Evolutionary conservation across 2,888 invertebrate species (phyloP).

Genomic region (Xestia c-nigrum): DNA sequence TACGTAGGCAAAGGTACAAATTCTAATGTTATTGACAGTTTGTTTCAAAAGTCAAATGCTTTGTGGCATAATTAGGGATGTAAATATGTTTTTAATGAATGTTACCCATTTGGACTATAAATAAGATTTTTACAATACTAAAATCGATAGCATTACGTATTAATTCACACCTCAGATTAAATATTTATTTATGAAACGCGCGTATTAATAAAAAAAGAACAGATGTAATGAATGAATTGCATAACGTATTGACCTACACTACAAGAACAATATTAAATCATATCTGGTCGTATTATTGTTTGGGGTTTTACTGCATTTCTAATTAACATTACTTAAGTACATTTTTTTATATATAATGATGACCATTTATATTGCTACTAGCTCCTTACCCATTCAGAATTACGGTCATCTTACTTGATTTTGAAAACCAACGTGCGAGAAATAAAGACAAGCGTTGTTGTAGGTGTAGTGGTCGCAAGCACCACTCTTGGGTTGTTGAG

Average conservation of each 20-base stretch:
- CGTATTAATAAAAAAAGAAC: background rate
- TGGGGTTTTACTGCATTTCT: background rate
- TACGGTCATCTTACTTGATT: background rate
- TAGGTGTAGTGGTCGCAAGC: no score
- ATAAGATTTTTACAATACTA: no score
- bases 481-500: no score
- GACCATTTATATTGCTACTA: no score
- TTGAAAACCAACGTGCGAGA: background rate
- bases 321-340: background rate
- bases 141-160: no score
- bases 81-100: background rate
- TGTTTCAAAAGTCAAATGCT: no score
- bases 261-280: background rate
- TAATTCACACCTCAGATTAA: no score
- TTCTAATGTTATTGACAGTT: no score
- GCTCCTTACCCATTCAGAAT: no score
- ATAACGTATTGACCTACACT: background rate
- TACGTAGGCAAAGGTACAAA: no score
- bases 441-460: background rate
- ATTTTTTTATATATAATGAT: background rate
- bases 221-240: background rate
- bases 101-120: no score
- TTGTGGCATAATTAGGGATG: background rate
- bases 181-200: background rate
- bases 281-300: background rate